Conservation (phyloP, 2,797 vertebrate genomes). For the Salmo trutta region DNA sequence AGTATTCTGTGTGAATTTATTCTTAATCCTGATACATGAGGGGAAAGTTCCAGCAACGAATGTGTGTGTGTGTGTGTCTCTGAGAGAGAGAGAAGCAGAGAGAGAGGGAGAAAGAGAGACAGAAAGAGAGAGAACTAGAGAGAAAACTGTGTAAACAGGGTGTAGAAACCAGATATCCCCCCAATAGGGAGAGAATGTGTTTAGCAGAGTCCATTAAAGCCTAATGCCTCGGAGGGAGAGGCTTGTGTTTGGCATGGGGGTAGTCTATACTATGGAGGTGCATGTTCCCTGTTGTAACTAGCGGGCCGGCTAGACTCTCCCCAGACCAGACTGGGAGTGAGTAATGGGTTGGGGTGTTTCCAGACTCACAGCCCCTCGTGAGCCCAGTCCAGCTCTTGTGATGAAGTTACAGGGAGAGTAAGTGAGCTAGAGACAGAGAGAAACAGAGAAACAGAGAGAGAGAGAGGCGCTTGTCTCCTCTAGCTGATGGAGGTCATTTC, state of each 20-base stretch:
- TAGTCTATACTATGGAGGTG: slow-evolving; percentile 25
- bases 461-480: slow-evolving; percentile 57
- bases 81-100: neutral
- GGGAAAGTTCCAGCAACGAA: neutral
- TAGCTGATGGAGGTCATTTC: slow-evolving; percentile 73
- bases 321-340: slow-evolving; percentile 39
- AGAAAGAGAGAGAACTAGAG: slow-evolving; percentile 13
- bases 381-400: slow-evolving; percentile 61
- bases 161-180: slow-evolving; percentile 72
- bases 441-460: slow-evolving; percentile 37
- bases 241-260: slow-evolving; percentile 48
- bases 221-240: slow-evolving; percentile 70
- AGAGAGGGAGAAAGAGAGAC: slow-evolving; percentile 36
- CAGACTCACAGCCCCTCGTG: slow-evolving; percentile 63
- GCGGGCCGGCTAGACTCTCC: slow-evolving; percentile 53
- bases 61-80: neutral
- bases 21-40: slow-evolving; percentile 17
- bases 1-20: slow-evolving; percentile 41
- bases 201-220: slow-evolving; percentile 79
- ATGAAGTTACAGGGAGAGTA: slow-evolving; percentile 72
- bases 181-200: slow-evolving; percentile 69
- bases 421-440: slow-evolving; percentile 33
- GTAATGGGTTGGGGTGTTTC: slow-evolving; percentile 74
- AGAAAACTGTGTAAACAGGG: slow-evolving; percentile 54
- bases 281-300: slow-evolving; percentile 63